These are phyloP conservation scores for Anisognathus igniventris DNA, from an alignment of 2,797 vertebrate species.

Conservation along the genomic window DNA sequence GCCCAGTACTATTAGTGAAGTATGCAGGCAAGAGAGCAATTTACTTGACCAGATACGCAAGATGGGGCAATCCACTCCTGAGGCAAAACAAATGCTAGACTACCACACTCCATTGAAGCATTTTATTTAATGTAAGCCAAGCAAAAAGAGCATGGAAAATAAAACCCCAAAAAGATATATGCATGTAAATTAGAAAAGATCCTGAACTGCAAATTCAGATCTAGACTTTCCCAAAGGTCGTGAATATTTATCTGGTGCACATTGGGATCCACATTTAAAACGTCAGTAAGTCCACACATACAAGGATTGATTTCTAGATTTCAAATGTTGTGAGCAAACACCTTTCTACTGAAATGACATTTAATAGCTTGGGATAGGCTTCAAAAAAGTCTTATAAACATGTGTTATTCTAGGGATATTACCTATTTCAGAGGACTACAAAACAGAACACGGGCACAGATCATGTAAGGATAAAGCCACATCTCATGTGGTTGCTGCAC, in stretches of 20 bases:
- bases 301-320: not conserved
- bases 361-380: not conserved
- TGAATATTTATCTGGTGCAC: conserved; percentile 17
- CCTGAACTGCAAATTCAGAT: not conserved
- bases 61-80: conserved; percentile 57
- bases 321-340: not conserved
- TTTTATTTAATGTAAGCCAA: conserved; percentile 64
- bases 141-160: conserved; percentile 49
- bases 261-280: not conserved
- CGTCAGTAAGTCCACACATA: not conserved
- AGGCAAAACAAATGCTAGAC: conserved; percentile 68
- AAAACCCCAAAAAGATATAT: not conserved
- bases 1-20: conserved; percentile 4
- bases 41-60: conserved; percentile 64
- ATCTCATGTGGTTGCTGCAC: conserved; percentile 56
- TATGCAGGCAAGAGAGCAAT: conserved; percentile 57
- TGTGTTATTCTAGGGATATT: not conserved
- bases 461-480: conserved; percentile 61
- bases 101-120: conserved; percentile 63
- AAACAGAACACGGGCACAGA: not conserved
- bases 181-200: conserved; percentile 33
- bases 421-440: not conserved
- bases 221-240: not conserved
- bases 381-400: not conserved
- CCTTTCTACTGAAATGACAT: not conserved